These are phyloP conservation scores for Agriopis aurantiaria DNA, from an alignment of 2,888 invertebrate species.

Conservation along the genomic window DNA sequence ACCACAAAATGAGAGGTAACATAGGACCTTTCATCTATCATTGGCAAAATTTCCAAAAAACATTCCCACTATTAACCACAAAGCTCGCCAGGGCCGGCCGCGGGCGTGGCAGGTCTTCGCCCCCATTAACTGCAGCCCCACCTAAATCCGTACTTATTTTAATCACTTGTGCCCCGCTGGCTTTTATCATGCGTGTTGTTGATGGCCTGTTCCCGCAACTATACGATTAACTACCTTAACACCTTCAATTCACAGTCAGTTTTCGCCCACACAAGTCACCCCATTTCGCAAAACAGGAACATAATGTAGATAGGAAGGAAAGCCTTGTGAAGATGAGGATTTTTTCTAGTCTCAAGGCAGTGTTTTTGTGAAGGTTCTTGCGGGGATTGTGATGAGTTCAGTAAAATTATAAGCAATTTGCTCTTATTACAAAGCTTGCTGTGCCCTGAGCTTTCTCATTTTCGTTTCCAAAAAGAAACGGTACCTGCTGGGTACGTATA, in stretches of 20 bases:
- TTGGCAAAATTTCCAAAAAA: slow-evolving; percentile 48
- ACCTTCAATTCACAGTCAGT: slow-evolving; percentile 42
- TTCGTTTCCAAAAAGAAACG: neutral
- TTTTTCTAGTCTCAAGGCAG: slow-evolving; percentile 51
- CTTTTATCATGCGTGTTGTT: slow-evolving; percentile 76
- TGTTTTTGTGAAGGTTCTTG: slow-evolving; percentile 49
- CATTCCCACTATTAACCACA: slow-evolving; percentile 49
- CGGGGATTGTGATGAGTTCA: slow-evolving; percentile 31
- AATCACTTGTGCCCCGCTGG: slow-evolving; percentile 78
- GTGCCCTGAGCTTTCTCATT: slow-evolving; percentile 8
- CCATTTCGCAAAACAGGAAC: slow-evolving; percentile 59
- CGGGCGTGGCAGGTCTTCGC: slow-evolving; percentile 60
- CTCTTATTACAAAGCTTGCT: slow-evolving; percentile 14
- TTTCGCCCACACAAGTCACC: slow-evolving; percentile 45
- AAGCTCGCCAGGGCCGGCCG: slow-evolving; percentile 54
- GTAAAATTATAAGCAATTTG: slow-evolving; percentile 34
- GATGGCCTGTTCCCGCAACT: slow-evolving; percentile 55
- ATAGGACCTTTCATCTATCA: slow-evolving; percentile 27
- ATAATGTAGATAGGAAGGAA: slow-evolving; percentile 60
- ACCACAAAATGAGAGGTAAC: neutral
- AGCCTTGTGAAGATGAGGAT: slow-evolving; percentile 57
- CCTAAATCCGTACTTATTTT: slow-evolving; percentile 83
- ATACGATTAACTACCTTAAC: slow-evolving; percentile 54
- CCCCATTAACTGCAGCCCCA: slow-evolving; percentile 70
- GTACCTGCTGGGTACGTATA: neutral